Evolutionary conservation across 2,888 invertebrate genomes (phyloP), one percentile per base, ranked within the genome.

Genomic region (Lymantria monacha): DNA sequence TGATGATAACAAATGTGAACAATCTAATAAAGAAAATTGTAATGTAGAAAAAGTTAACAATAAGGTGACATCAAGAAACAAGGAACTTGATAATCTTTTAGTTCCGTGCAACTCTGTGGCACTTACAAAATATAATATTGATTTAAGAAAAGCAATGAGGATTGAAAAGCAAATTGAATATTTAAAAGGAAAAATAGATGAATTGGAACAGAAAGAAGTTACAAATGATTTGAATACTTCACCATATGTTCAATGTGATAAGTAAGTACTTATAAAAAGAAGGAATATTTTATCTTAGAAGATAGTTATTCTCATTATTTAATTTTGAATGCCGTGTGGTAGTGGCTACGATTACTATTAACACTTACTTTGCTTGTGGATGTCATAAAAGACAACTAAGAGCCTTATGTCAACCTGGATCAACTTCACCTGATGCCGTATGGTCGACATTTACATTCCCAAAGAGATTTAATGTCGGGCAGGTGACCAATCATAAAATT

Each of bases 151-250:
- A 42, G 42, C 14, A 5, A 8, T 22, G 7, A 13, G 3, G 9
- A 62, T 81, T 49, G 80, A 82, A 69, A 30, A 37, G 0, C 40
- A 64, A 49, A 84, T 85, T 51, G 56, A 47, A 5, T 1, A 0
- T 0, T 77, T 44, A 45, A 77, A 79, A 57, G 7, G 37, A 7
- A 22, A 15, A 7, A 71, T 85, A 44, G 54, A 55, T n/a, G 0
- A 53, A n/a, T 54, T 77, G n/a, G 83, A 83, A 36, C 56, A 73
- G 22, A 9, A 49, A 30, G 82, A 81, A 59, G 85, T 85, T 1
- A 44, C 40, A 11, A 30, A 51, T 31, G 72, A 83, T 56, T 50
- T 0, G 41, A 0, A 1, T 2, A 0, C 0, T 0, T 65, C 64
- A 9, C 43, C 55, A 8, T 65, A 53, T 30, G 0, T 53, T 13